These are phyloP conservation scores for Oryzias melastigma DNA, from an alignment of 2,113 vertebrate genomes.

Conservation along the genomic window DNA sequence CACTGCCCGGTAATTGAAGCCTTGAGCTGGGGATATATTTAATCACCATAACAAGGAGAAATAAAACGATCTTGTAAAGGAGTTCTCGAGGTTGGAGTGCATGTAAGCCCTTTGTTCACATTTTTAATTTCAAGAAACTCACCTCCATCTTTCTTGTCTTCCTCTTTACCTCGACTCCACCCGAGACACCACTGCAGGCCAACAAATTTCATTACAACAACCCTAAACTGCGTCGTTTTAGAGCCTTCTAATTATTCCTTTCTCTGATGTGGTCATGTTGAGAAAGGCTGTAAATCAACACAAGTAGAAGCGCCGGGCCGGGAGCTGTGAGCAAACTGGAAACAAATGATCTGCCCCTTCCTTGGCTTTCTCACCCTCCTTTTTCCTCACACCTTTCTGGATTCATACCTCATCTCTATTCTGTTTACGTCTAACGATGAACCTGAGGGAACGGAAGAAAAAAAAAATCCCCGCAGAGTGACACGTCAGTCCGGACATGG, in stretches of 20 bases:
- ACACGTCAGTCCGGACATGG: too few relatives aligned
- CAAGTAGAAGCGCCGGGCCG: slow-evolving; percentile 81
- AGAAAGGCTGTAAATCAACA: slow-evolving; percentile 81
- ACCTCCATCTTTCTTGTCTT: slow-evolving; percentile 35
- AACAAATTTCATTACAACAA: slow-evolving; percentile 81
- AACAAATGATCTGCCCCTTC: slow-evolving; percentile 85
- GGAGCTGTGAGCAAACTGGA: slow-evolving; percentile 90
- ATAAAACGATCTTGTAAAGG: slow-evolving; percentile 80
- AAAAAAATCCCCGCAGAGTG: neutral
- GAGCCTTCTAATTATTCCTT: slow-evolving; percentile 88
- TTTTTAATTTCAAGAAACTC: slow-evolving; percentile 20
- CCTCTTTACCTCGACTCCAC: slow-evolving; percentile 30
- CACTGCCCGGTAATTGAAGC: slow-evolving; percentile 79
- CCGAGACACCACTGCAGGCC: slow-evolving; percentile 66
- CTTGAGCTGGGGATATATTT: slow-evolving; percentile 79
- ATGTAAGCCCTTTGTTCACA: slow-evolving; percentile 12
- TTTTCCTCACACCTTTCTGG: slow-evolving; percentile 35
- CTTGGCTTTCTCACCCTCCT: slow-evolving; percentile 30
- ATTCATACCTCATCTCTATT: neutral
- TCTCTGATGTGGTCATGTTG: slow-evolving; percentile 87
- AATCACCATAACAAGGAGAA: slow-evolving; percentile 79
- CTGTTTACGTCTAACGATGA: neutral
- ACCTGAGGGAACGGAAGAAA: neutral
- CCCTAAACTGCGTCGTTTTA: slow-evolving; percentile 82
- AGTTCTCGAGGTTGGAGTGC: slow-evolving; percentile 3